Percentiles rank a stretch among this genome's conserved stretches.
Evolutionary conservation across 37 sponge, comb jelly and placozoan genomes (phyloP).

Genomic region (Hormiphora californensis): DNA sequence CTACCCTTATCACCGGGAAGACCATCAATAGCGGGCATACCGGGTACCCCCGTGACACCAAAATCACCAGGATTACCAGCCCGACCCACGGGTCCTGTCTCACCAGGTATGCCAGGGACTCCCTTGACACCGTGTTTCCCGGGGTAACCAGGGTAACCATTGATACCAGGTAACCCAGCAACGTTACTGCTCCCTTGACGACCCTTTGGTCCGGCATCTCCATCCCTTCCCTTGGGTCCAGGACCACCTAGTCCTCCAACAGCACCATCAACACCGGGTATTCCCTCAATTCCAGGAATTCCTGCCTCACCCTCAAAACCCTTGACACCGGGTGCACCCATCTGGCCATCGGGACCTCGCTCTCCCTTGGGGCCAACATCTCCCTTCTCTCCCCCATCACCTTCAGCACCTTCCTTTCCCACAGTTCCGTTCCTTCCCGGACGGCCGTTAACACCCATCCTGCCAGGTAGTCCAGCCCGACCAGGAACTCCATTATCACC

Average conservation of each 20-base stretch:
- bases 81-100: background rate
- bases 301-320: constrained; percentile 37
- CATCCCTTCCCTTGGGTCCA: background rate
- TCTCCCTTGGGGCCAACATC: background rate
- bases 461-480: constrained; percentile 40
- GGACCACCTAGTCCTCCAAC: constrained; percentile 18
- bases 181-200: too few relatives aligned
- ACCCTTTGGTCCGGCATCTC: too few relatives aligned
- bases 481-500: background rate
- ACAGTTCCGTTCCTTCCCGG: background rate
- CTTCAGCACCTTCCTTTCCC: constrained; percentile 23
- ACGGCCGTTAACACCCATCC: background rate
- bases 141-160: too few relatives aligned
- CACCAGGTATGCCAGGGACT: too few relatives aligned
- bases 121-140: too few relatives aligned
- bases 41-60: constrained; percentile 26
- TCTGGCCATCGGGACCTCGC: background rate
- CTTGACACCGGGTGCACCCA: constrained; percentile 29
- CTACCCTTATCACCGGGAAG: background rate
- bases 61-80: background rate
- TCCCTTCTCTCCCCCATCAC: constrained; percentile 6
- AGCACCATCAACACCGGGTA: background rate
- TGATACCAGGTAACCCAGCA: too few relatives aligned
- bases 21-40: constrained; percentile 23
- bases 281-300: background rate